These are phyloP conservation scores for Allygus modestus DNA, from an alignment of 2,888 invertebrate genomes.

Conservation along the genomic window DNA sequence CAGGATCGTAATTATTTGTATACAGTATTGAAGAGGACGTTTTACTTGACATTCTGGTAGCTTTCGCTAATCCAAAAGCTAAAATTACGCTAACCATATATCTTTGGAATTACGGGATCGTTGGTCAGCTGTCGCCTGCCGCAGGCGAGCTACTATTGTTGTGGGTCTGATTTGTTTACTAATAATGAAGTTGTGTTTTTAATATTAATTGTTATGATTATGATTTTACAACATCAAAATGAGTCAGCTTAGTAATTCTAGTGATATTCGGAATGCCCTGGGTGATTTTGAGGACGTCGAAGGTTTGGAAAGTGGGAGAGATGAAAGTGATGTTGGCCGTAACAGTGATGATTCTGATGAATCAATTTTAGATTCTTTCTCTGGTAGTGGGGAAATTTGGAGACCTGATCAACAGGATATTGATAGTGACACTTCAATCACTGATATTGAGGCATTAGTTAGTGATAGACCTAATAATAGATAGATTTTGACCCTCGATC, in stretches of 20 bases:
- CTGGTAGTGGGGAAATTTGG: slow-evolving; percentile 22
- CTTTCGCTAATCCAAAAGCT: neutral
- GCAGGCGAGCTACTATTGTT: neutral
- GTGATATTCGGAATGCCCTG: neutral
- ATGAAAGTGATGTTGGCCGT: neutral
- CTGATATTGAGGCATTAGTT: neutral
- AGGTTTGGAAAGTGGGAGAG: neutral
- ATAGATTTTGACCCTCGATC: neutral
- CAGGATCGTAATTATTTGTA: neutral
- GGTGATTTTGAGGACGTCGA: neutral
- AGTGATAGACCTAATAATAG: neutral
- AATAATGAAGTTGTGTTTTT: neutral
- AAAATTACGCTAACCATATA: neutral
- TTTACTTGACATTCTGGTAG: neutral
- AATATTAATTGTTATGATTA: neutral
- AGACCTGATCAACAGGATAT: neutral
- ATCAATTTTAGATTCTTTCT: neutral
- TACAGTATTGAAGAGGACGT: neutral
- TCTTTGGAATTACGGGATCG: neutral
- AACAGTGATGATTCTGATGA: neutral
- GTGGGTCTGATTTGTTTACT: neutral
- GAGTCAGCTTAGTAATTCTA: neutral
- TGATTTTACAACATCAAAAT: neutral
- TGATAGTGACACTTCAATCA: neutral
- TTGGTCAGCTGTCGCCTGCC: neutral